These are phyloP conservation scores for Dendrophyllia cribrosa DNA, from an alignment of 64 coral and sea anemone species.

Conservation along the genomic window DNA sequence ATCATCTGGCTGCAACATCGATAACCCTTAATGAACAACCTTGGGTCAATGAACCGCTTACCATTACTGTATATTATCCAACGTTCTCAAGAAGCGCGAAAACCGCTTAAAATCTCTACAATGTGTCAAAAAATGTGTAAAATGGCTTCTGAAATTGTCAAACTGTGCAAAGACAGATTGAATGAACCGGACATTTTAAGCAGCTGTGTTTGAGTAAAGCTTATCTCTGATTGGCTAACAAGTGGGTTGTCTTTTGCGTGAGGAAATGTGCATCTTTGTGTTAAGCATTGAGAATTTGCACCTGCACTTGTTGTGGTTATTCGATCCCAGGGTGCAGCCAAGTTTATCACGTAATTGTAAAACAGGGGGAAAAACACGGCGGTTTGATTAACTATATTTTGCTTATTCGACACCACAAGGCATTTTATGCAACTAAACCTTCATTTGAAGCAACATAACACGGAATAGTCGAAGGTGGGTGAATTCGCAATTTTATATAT, in stretches of 20 bases:
- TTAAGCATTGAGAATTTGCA: background rate
- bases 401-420: background rate
- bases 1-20: too few species aligned
- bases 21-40: too few species aligned
- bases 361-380: background rate
- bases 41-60: too few species aligned
- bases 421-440: background rate
- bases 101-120: background rate
- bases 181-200: background rate
- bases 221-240: background rate
- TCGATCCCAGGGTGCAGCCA: background rate
- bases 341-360: too few species aligned
- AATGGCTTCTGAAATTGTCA: background rate
- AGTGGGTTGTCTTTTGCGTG: background rate
- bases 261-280: background rate
- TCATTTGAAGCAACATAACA: background rate
- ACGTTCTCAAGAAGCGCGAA: background rate
- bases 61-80: too few species aligned
- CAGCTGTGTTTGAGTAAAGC: constrained; percentile 36
- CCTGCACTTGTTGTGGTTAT: background rate
- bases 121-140: background rate
- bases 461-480: background rate
- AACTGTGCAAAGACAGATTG: background rate
- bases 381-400: background rate
- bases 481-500: background rate